Percentiles rank a stretch among this genome's conserved stretches.
These are phyloP conservation scores for Origma solitaria DNA, from an alignment of 2,113 vertebrate species.

Conservation along the genomic window DNA sequence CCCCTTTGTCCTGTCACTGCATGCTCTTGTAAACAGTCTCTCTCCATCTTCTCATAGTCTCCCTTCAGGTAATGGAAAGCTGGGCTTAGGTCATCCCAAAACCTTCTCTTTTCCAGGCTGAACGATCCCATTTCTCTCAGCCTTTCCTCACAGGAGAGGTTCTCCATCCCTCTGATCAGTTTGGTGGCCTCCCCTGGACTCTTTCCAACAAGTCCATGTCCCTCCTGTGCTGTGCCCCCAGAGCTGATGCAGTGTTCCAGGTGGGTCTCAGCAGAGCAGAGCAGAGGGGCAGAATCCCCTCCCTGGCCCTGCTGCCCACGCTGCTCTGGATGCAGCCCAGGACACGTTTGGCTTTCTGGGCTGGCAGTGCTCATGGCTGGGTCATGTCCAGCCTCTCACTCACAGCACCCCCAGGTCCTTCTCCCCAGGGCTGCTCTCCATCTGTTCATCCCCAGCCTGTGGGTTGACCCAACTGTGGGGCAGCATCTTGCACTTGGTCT, in stretches of 20 bases:
- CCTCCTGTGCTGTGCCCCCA: not conserved
- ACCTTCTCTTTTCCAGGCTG: not conserved
- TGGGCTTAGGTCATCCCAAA: not conserved
- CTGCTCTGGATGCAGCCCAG: not conserved
- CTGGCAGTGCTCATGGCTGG: accelerated
- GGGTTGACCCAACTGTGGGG: not conserved
- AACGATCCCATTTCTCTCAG: not conserved
- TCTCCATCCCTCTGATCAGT: not conserved
- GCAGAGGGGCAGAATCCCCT: not conserved
- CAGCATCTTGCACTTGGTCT: not conserved
- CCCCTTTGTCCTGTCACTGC: not conserved
- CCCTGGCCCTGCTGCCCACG: accelerated
- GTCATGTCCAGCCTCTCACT: not conserved
- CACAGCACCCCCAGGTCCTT: not conserved
- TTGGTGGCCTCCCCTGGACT: not conserved
- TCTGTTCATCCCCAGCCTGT: not conserved
- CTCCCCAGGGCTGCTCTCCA: accelerated
- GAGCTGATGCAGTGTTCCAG: not conserved
- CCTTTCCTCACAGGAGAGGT: not conserved
- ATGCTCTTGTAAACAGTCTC: too few relatives aligned
- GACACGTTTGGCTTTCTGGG: accelerated
- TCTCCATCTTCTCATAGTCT: not conserved
- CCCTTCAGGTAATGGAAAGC: not conserved
- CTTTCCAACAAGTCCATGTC: accelerated
- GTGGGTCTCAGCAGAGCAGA: not conserved